A percentile compares a stretch with the other conserved stretches of the same genome.
phyloP scores from a whole-genome alignment of 2,888 invertebrate genomes.

The Drosophila putrida region DNA sequence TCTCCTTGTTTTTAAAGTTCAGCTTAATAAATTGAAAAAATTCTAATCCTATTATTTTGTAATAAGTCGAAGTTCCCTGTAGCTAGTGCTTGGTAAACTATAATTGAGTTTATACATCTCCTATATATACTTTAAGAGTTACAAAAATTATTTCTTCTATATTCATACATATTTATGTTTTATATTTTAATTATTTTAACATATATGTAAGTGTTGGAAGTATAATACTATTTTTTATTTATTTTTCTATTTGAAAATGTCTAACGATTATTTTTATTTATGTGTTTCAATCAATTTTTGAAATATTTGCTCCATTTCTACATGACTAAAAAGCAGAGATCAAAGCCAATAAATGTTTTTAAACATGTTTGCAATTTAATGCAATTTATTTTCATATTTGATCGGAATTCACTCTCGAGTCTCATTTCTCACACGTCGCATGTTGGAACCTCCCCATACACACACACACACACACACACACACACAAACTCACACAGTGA shows the following conservation, averaged over 20 bases:
- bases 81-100: too few relatives aligned
- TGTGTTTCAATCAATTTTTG: too few relatives aligned
- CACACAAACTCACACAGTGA: background rate
- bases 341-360: background rate
- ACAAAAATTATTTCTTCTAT: too few relatives aligned
- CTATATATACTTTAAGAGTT: too few relatives aligned
- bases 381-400: conserved; percentile 22
- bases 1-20: background rate
- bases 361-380: conserved; percentile 11
- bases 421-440: conserved; percentile 22
- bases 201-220: too few relatives aligned
- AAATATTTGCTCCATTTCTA: background rate
- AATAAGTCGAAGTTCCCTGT: too few relatives aligned
- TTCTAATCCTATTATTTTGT: background rate
- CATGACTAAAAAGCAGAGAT: too few relatives aligned
- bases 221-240: too few relatives aligned
- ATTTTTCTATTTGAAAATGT: background rate
- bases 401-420: conserved; percentile 20
- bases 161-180: too few relatives aligned
- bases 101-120: background rate
- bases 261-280: background rate
- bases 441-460: conserved; percentile 21
- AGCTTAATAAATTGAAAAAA: background rate
- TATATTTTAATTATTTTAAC: too few relatives aligned
- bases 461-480: background rate